phyloP scores from a whole-genome alignment of 2,797 vertebrate species.

The Merluccius polli region DNA sequence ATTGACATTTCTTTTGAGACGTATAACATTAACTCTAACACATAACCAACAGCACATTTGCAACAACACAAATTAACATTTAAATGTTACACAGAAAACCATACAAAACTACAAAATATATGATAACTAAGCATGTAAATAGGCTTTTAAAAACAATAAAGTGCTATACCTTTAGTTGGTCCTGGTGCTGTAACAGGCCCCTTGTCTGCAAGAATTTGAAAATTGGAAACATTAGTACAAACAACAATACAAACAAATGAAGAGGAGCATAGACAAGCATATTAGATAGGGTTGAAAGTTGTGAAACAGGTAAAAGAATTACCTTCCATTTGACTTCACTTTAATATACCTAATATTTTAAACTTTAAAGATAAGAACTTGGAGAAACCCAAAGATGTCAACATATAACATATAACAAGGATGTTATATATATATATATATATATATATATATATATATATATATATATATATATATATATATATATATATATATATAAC shows the following conservation, averaged over 20 bases:
- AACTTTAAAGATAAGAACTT: background rate
- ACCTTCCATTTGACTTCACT: constrained; percentile 5
- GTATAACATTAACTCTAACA: constrained; percentile 25
- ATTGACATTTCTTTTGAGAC: constrained; percentile 6
- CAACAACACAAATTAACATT: background rate
- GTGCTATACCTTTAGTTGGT: constrained; percentile 87
- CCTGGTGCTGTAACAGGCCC: constrained; percentile 82
- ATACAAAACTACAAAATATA: constrained; percentile 1
- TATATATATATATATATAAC: background rate
- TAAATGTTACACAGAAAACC: background rate
- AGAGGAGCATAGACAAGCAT: constrained; percentile 15
- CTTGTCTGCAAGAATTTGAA: constrained; percentile 68
- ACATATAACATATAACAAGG: background rate
- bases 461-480: background rate
- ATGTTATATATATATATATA: background rate
- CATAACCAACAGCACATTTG: constrained; percentile 7
- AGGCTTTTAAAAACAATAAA: constrained; percentile 11
- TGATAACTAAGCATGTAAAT: background rate
- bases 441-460: background rate
- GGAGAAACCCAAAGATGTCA: background rate
- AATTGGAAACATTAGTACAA: constrained; percentile 37
- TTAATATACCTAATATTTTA: background rate
- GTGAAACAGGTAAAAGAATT: background rate
- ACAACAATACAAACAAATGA: constrained; percentile 26
- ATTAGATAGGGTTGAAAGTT: constrained; percentile 1